phyloP scores from a whole-genome alignment of 1,140 invertebrate genomes.

The Alviniconcha marisindica region DNA sequence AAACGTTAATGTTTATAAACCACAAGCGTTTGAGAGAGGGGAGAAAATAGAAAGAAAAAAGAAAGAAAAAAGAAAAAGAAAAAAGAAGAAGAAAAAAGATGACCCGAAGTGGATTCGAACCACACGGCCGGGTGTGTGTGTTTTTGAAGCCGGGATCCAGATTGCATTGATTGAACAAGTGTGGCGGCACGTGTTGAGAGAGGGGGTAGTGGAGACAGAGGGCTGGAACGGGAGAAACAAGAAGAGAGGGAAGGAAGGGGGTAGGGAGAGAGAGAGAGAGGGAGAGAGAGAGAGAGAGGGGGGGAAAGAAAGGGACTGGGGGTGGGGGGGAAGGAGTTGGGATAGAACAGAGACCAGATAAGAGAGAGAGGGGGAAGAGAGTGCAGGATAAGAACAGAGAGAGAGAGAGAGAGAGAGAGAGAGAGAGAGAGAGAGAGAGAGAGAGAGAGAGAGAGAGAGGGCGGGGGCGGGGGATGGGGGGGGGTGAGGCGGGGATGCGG shows the following conservation, averaged over 20 bases:
- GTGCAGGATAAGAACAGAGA: neutral
- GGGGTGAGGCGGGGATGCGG: neutral
- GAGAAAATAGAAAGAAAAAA: no score
- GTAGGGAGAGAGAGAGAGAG: neutral
- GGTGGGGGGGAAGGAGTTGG: neutral
- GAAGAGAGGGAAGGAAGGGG: neutral
- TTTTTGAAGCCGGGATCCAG: no score
- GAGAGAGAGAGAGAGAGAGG: neutral
- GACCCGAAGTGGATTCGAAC: no score
- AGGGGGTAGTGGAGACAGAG: no score
- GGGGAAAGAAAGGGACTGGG: neutral
- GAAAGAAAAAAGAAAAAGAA: no score
- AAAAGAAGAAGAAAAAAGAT: no score
- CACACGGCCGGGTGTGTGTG: no score
- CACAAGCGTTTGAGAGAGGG: no score
- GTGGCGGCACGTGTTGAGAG: no score
- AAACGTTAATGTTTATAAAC: no score
- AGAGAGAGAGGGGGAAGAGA: constrained; percentile 18
- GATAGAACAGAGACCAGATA: no score
- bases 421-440: neutral
- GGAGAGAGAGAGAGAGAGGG: neutral
- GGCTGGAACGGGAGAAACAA: neutral
- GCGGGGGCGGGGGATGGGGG: neutral
- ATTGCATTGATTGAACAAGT: no score
- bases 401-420: neutral